Evolutionary conservation across 1,140 invertebrate genomes (phyloP), one percentile per base, ranked within the genome.

Genomic region (Drosophila dunni): DNA sequence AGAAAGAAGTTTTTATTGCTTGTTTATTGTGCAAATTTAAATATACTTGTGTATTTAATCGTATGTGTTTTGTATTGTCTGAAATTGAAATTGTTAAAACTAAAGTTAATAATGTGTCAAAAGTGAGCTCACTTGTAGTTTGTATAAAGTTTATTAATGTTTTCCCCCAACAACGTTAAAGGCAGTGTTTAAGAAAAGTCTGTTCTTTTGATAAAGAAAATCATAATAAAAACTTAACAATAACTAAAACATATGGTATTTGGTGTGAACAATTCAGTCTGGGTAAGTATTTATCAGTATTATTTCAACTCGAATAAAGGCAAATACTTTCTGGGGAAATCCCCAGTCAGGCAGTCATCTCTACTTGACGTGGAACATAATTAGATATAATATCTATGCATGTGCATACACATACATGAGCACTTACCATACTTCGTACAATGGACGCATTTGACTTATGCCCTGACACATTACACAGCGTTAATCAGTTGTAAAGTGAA

Each of bases 131-230:
- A 54, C 61, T 33, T 60, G 48, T 6, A 50, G 13, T 53, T 34
- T 57, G 50, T 64, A 69, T 58, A 62, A 78, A 78, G 63, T 75
- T 70, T 61, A 51, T 78, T 51, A 88, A 75, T 76, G 79, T 88
- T 86, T 81, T 79, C 71, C 71, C 57, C 24, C 3, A 64, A 67
- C 45, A 79, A 76, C 73, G 79, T 79, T 85, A 48, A 85, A 69
- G 82, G 78, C 66, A 67, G 58, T 69, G 46, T 73, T 64, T 81
- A 70, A 38, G 8, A 62, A 62, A 85, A 79, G 75, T 82, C 79
- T 86, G 82, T 70, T 88, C 75, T 79, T 82, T 86, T 83, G 64
- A 76, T 88, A 77, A 86, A 88, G 15, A 81, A 72, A 81, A 45
- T 44, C 78, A 33, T 77, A 84, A 81, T 86, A 81, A 81, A 54